Base-by-base conservation (phyloP, 2,797 vertebrate genomes). In the Rhinichthys osculus region DNA sequence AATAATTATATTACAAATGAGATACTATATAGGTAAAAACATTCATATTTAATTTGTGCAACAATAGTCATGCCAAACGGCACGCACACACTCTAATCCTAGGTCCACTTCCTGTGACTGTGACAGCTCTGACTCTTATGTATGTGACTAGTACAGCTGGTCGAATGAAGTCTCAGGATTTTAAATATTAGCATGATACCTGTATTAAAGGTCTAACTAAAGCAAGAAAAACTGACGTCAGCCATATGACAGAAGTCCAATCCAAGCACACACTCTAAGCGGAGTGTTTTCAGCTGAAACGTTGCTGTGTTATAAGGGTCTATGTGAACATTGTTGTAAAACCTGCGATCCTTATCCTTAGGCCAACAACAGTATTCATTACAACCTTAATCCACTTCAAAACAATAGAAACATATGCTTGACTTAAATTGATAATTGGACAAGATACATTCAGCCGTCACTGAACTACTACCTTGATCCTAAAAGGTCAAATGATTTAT, bases 61-160 rank as follows among this genome's bases (percentile, higher is more conserved):
- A 30, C 62, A 54, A 44, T 67, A 79, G 38, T 35, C 57, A 9
- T 78, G 76, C 62, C 42, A 52, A 77, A 76, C 62, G 0, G 27
- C 42, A 78, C 35, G 5, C 23, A 19, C 59, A 14, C 82, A 83
- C 44, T 7, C 21, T 44, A 33, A 64, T 85, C 30, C 67, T 7
- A 35, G 33, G 62, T 57, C 23, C 50, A n/a, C 35, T 74, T 64
- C 27, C 19, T 3, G 17, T 84, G 82, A 66, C 21, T 64, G 13
- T 64, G 82, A 69, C 82, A 78, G 73, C 59, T 84, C 64, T 78
- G 62, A 78, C 44, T 84, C 62, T 11, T 40, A 30, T 67, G 62
- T 69, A 69, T 77, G 42, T 64, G 59, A 30, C 62, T 4, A 33
- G 14, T 16, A 57, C 35, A 78, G 62, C 82, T 57, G 73, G n/a